These are phyloP conservation scores for Epistrophe grossulariae DNA, from an alignment of 2,888 invertebrate species.

Conservation along the genomic window DNA sequence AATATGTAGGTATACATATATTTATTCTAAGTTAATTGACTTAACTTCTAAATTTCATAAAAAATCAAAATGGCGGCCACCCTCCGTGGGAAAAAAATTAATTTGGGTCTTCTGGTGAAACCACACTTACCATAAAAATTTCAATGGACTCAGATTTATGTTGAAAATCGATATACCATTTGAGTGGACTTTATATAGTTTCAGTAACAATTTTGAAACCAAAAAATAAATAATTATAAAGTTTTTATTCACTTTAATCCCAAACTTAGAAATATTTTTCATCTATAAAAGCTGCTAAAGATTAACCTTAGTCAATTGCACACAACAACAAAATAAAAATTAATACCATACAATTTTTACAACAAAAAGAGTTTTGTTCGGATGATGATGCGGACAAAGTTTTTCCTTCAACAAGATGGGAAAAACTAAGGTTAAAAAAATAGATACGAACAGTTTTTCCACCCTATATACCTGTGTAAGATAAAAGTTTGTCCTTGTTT, in stretches of 20 bases:
- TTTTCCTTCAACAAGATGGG: background rate
- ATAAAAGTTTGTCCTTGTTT: constrained; percentile 37
- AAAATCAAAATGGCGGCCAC: no score
- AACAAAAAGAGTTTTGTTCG: background rate
- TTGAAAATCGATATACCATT: no score
- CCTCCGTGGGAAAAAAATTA: no score
- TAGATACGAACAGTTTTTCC: background rate
- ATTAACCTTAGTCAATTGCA: background rate
- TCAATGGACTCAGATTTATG: no score
- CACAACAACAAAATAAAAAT: background rate
- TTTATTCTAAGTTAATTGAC: no score
- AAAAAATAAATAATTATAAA: background rate
- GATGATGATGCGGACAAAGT: constrained; percentile 4
- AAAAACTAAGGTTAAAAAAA: background rate
- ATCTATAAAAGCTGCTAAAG: background rate
- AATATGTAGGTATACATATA: no score
- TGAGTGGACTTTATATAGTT: background rate
- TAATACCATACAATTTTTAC: background rate
- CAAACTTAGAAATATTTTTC: background rate
- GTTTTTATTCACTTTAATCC: background rate
- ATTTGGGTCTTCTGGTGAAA: no score
- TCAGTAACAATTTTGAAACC: background rate
- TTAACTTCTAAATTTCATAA: no score
- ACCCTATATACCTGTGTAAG: background rate
- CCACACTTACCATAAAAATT: no score